phyloP scores from a whole-genome alignment of 2,797 vertebrate species.

The Uromys caudimaculatus region DNA sequence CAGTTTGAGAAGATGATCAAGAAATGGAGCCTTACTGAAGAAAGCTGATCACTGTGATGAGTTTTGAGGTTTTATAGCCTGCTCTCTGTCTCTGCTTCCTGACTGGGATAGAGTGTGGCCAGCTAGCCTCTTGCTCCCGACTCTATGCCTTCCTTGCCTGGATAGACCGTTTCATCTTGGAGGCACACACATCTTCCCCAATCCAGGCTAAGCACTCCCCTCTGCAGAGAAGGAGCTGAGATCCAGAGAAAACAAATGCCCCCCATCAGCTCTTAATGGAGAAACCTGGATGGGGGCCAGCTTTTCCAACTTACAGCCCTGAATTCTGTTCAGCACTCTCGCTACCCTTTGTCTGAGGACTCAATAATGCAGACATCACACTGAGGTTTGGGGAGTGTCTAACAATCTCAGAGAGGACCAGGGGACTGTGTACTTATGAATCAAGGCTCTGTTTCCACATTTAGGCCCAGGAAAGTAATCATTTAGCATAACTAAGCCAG shows the following conservation, averaged over 20 bases:
- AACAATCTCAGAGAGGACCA: background rate
- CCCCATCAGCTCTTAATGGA: background rate
- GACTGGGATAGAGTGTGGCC: background rate
- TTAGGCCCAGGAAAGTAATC: background rate
- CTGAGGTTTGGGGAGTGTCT: background rate
- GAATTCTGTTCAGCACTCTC: background rate
- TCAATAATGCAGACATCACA: background rate
- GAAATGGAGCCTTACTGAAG: background rate
- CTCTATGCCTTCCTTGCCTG: background rate
- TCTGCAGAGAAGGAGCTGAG: background rate
- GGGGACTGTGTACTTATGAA: slow-evolving; percentile 51
- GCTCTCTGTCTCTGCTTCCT: background rate
- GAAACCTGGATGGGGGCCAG: background rate
- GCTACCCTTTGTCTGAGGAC: background rate
- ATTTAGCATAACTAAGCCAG: slow-evolving; percentile 67
- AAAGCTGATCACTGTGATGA: too few species aligned
- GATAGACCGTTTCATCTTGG: background rate
- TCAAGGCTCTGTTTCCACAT: background rate
- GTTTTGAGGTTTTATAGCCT: background rate
- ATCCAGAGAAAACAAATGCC: background rate
- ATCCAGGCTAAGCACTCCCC: background rate
- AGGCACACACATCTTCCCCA: background rate
- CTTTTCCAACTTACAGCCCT: background rate
- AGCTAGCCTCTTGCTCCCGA: background rate
- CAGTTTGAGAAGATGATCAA: background rate